Evolutionary conservation across 2,113 vertebrate genomes (phyloP).

Genomic region (Rattus rattus): DNA sequence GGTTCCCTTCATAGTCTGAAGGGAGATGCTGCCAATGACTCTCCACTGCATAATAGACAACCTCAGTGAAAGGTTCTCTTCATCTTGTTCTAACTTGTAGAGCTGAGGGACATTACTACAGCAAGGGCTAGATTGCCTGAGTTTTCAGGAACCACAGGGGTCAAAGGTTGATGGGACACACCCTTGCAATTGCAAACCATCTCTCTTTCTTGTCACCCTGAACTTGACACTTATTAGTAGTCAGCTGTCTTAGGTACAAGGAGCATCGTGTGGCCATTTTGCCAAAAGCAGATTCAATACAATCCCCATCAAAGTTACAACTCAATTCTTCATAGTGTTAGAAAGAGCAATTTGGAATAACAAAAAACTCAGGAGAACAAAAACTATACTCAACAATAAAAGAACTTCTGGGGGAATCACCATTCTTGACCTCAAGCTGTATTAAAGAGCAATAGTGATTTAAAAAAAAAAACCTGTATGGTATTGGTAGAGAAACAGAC

Average conservation of each 20-base stretch:
- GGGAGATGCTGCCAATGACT: neutral
- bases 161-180: neutral
- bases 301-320: too few relatives aligned
- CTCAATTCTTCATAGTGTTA: too few relatives aligned
- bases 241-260: slow-evolving; percentile 40
- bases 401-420: too few relatives aligned
- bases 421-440: too few relatives aligned
- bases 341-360: too few relatives aligned
- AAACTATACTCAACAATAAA: too few relatives aligned
- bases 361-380: too few relatives aligned
- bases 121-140: neutral
- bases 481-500: too few relatives aligned
- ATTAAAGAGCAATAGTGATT: too few relatives aligned
- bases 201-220: neutral
- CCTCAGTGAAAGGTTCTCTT: neutral
- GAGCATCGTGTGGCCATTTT: neutral
- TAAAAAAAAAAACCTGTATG: too few relatives aligned
- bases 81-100: slow-evolving; percentile 36
- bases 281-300: too few relatives aligned
- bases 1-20: neutral
- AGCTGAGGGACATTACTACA: neutral
- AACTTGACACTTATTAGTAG: slow-evolving; percentile 37
- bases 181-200: neutral
- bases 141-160: neutral
- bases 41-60: neutral